phyloP scores from a whole-genome alignment of 2,113 vertebrate species.

The Dicaeum eximium region DNA sequence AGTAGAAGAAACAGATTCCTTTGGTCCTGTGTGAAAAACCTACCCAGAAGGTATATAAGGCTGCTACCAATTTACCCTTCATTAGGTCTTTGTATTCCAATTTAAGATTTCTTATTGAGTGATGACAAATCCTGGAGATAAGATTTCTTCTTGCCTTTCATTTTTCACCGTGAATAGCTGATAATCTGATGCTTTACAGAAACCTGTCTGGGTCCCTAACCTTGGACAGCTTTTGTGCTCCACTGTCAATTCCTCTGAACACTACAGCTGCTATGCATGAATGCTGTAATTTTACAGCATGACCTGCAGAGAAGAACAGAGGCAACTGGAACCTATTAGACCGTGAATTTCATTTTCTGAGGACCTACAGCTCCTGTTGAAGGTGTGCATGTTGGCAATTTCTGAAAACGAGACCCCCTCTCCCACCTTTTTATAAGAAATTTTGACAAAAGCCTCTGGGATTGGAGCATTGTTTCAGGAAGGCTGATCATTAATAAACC shows the following conservation, averaged over 20 bases:
- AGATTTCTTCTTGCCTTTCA: not conserved
- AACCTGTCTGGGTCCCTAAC: not conserved
- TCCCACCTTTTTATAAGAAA: not conserved
- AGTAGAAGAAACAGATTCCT: not conserved
- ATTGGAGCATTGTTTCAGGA: slow-evolving; percentile 4
- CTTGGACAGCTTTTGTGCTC: not conserved
- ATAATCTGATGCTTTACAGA: not conserved
- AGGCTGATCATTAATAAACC: slow-evolving; percentile 20
- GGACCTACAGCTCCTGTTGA: not conserved
- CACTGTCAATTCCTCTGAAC: slow-evolving; percentile 8
- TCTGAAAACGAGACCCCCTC: not conserved
- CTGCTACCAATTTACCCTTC: not conserved
- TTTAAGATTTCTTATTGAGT: not conserved
- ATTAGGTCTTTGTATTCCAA: not conserved
- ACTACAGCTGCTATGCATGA: slow-evolving; percentile 50
- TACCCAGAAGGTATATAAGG: not conserved
- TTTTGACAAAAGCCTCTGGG: not conserved
- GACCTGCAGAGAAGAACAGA: slow-evolving; percentile 32
- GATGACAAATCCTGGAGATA: not conserved
- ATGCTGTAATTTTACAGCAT: slow-evolving; percentile 43
- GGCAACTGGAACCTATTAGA: slow-evolving; percentile 9
- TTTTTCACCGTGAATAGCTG: not conserved
- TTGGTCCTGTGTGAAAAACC: not conserved
- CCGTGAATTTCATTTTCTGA: slow-evolving; percentile 42
- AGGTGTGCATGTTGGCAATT: not conserved